Evolutionary conservation across 2,113 vertebrate species (phyloP), one percentile per base, ranked within the genome.

Genomic region (Ornithorhynchus anatinus): DNA sequence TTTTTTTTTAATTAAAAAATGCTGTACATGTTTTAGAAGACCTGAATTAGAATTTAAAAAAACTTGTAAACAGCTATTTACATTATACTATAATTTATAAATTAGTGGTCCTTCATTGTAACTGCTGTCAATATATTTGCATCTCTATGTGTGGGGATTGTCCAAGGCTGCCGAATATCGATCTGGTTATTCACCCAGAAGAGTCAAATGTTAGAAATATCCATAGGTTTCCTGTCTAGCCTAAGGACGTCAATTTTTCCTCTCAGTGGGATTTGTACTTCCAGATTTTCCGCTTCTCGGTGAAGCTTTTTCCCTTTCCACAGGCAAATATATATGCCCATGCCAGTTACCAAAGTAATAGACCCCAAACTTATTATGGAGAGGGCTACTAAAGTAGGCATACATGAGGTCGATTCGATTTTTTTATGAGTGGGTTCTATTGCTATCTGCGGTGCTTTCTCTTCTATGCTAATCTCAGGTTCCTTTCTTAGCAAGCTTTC

Each of bases 221-320:
- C 95, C 90, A 96, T 56, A 17, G 95, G 91, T 79, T 96, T 98
- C 70, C 92, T 95, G 80, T 97, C 96, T 78, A 93, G 86, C 79
- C 90, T 84, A 62, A 93, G 93, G 54, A 93, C 92, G 68, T 93
- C 94, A 77, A 94, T 92, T 87, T 94, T 96, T 78, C 92, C 94
- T 90, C 96, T 98, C 72, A 99, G 92, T 42, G 97, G 96, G 65
- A 97, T 95, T 85, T 98, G 96, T 71, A 96, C 92, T 77, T 97
- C 96, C 66, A 93, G 81, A 72, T 84, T 94, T 76, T 94, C 93
- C 5, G 89, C 85, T 89, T 93, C 93, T 85, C 90, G 93, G 70
- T 92, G 89, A 51, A 91, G 94, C 47, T 93, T 96, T 91, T 93
- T 93, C 39, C 88, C 92, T 84, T 92, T 96, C 54, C 92, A 93